Conservation (phyloP, 1,140 invertebrate species). For the Papilio xuthus region DNA sequence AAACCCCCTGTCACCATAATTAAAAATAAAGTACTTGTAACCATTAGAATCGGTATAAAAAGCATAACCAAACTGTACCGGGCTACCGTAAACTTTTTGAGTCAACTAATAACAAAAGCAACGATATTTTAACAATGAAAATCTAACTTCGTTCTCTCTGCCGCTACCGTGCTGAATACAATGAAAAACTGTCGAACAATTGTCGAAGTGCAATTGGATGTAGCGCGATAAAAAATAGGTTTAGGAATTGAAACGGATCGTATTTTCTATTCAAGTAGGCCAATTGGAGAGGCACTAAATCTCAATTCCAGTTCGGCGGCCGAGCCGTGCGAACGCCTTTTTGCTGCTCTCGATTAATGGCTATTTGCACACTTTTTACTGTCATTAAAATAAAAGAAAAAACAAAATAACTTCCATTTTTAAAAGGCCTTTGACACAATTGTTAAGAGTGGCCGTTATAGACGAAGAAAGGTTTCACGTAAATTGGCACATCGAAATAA, state of each 20-base stretch:
- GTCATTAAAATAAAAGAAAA: slow-evolving; percentile 27
- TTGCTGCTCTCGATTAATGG: slow-evolving; percentile 41
- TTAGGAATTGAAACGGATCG: slow-evolving; percentile 39
- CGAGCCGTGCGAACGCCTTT: slow-evolving; percentile 38
- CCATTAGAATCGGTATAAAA: neutral
- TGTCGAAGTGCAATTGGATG: slow-evolving; percentile 37
- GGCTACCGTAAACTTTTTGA: slow-evolving; percentile 14
- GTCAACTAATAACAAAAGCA: slow-evolving; percentile 12
- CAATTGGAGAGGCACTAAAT: slow-evolving; percentile 52
- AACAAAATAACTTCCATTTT: neutral
- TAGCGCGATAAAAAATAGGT: slow-evolving; percentile 40
- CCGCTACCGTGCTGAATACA: slow-evolving; percentile 25
- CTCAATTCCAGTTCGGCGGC: slow-evolving; percentile 46
- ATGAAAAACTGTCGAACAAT: slow-evolving; percentile 38
- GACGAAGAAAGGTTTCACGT: too few species aligned
- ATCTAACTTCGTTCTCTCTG: neutral
- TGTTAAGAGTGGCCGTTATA: neutral
- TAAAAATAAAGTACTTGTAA: neutral
- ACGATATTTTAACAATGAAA: slow-evolving; percentile 16
- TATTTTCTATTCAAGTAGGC: slow-evolving; percentile 51
- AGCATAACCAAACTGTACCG: neutral
- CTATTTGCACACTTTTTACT: slow-evolving; percentile 33
- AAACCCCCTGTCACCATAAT: neutral
- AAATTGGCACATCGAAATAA: too few species aligned
- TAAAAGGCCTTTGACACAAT: neutral